A percentile compares a stretch with the other conserved stretches of the same genome.
Evolutionary conservation across 2,113 vertebrate genomes (phyloP).

Genomic region (Todiramphus chloris): DNA sequence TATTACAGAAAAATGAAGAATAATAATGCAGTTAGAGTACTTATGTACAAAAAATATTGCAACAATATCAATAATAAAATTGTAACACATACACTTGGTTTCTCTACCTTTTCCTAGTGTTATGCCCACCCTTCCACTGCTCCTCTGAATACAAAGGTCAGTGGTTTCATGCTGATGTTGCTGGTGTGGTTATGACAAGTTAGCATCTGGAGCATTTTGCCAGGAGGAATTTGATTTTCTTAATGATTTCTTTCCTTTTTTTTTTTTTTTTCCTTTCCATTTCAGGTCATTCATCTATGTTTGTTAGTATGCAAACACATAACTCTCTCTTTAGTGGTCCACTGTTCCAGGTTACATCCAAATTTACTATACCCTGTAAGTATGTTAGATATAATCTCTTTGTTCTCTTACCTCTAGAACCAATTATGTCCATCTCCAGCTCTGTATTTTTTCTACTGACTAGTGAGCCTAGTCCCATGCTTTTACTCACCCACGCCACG

Average conservation of each 20-base stretch:
- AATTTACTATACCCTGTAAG: background rate
- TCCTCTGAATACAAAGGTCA: background rate
- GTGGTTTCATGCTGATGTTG: background rate
- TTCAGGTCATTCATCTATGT: background rate
- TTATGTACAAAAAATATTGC: background rate
- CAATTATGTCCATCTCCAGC: background rate
- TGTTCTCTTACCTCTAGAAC: background rate
- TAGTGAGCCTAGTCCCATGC: too few relatives aligned
- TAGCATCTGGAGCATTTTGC: background rate
- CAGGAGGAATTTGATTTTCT: background rate
- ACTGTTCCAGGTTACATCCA: background rate
- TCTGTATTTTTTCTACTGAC: background rate
- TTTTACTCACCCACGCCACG: fast-evolving
- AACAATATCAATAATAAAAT: background rate
- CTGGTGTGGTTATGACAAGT: background rate
- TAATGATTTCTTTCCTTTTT: background rate
- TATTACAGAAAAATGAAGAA: background rate
- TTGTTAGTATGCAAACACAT: background rate
- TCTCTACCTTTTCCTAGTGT: background rate
- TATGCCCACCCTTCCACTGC: background rate
- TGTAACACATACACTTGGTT: background rate
- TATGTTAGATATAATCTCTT: background rate
- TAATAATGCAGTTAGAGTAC: background rate
- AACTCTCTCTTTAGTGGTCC: background rate
- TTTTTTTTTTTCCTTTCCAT: background rate